Conservation (phyloP, 1,140 invertebrate species). For the Megathymus violae region DNA sequence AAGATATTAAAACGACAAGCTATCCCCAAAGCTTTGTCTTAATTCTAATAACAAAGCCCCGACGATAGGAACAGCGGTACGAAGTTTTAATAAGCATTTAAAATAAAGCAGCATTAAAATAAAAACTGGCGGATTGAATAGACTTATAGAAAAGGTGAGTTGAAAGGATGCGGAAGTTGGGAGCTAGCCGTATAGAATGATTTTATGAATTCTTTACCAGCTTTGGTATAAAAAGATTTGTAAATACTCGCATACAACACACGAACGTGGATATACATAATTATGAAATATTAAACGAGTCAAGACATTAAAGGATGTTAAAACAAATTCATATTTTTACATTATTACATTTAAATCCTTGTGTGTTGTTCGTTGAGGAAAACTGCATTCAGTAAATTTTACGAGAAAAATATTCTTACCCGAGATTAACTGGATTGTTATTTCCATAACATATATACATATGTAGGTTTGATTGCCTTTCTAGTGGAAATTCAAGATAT, state of each 20-base stretch:
- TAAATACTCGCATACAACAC: no score
- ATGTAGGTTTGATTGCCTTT: no score
- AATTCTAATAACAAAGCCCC: conserved; percentile 24
- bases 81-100: conserved; percentile 39
- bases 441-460: no score
- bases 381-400: no score
- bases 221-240: conserved; percentile 8
- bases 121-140: conserved; percentile 28
- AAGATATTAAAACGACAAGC: conserved; percentile 16
- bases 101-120: conserved; percentile 33
- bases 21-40: conserved; percentile 19
- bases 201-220: conserved; percentile 26
- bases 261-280: background rate
- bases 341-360: no score
- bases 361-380: no score
- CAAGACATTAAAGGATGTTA: conserved; percentile 15
- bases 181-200: conserved; percentile 29
- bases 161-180: conserved; percentile 33
- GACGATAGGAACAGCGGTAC: conserved; percentile 26
- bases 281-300: background rate
- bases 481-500: no score
- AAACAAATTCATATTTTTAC: background rate
- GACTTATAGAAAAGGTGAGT: conserved; percentile 33
- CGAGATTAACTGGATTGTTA: no score
- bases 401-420: no score